phyloP scores from a whole-genome alignment of 1,140 invertebrate genomes.

The Drosophila sulfurigaster region DNA sequence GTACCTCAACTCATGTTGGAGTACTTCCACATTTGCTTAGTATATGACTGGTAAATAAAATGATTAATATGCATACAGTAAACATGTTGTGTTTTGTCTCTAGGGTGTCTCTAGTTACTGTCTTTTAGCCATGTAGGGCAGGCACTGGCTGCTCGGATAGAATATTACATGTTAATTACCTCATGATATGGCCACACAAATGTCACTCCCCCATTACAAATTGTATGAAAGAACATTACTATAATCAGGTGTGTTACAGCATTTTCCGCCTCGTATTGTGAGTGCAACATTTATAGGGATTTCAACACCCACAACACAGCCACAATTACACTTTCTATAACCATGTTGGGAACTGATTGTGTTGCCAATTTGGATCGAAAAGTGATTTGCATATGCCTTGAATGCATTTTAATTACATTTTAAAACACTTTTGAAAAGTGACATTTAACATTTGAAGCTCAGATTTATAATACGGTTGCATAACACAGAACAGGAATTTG shows the following conservation, averaged over 20 bases:
- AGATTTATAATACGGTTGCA: conserved; percentile 22
- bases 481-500: neutral
- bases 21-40: conserved; percentile 14
- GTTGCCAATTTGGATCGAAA: conserved; percentile 43
- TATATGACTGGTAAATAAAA: too few relatives aligned
- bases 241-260: conserved; percentile 18
- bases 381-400: conserved; percentile 37
- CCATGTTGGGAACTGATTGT: conserved; percentile 27
- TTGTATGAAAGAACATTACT: conserved; percentile 6
- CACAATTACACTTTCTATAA: conserved; percentile 49
- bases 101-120: conserved; percentile 35
- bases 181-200: conserved; percentile 44
- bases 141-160: conserved; percentile 28
- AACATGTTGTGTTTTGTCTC: neutral
- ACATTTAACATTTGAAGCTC: conserved; percentile 13
- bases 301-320: conserved; percentile 64
- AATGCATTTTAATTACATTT: conserved; percentile 43
- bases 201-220: conserved; percentile 22
- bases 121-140: conserved; percentile 75
- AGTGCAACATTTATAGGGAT: conserved; percentile 58
- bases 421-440: conserved; percentile 4
- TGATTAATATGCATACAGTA: conserved; percentile 7
- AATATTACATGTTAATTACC: conserved; percentile 79
- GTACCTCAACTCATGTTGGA: neutral
- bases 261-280: conserved; percentile 62